Evolutionary conservation across 2,113 vertebrate species (phyloP).

Genomic region (Amblyopsis rosae): DNA sequence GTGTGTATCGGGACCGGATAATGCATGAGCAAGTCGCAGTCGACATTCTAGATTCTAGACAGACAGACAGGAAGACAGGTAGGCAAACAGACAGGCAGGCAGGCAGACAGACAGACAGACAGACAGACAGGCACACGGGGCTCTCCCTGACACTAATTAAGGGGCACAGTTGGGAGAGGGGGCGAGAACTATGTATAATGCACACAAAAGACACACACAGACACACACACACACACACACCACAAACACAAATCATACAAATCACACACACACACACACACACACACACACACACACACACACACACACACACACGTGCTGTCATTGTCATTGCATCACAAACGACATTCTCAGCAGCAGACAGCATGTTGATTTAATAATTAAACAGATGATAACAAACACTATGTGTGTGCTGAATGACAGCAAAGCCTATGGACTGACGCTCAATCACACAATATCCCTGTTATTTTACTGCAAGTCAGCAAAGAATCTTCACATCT

Average conservation of each 20-base stretch:
- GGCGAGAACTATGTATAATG: slow-evolving; percentile 29
- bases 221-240: background rate
- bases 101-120: slow-evolving; percentile 25
- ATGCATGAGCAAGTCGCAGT: too few relatives aligned
- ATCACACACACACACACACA: background rate
- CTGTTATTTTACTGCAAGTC: slow-evolving; percentile 47
- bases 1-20: too few relatives aligned
- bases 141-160: slow-evolving; percentile 72
- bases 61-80: slow-evolving; percentile 46
- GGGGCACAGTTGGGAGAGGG: slow-evolving; percentile 63
- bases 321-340: background rate
- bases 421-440: slow-evolving; percentile 53
- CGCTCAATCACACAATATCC: slow-evolving; percentile 57
- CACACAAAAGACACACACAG: slow-evolving; percentile 1
- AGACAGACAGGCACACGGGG: slow-evolving; percentile 45
- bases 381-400: background rate
- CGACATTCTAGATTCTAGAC: background rate
- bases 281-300: background rate
- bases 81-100: slow-evolving; percentile 9
- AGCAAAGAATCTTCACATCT: slow-evolving; percentile 40
- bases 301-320: slow-evolving; percentile 2
- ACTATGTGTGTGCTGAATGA: background rate
- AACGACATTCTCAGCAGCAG: background rate
- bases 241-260: too few relatives aligned
- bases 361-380: background rate